phyloP scores from a whole-genome alignment of 1,140 invertebrate genomes.

The Palaemon carinicauda region DNA sequence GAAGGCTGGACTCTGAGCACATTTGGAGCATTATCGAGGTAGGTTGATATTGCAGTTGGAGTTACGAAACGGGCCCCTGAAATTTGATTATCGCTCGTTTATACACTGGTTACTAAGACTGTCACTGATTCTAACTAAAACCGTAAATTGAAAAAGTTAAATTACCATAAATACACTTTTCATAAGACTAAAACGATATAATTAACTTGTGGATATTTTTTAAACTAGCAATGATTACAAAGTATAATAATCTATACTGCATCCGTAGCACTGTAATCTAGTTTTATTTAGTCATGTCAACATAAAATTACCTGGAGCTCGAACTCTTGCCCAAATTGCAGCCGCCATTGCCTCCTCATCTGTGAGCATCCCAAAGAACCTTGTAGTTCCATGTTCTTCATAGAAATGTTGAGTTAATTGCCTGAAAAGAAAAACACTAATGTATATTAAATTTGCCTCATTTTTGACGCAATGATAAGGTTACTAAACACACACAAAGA shows the following conservation, averaged over 20 bases:
- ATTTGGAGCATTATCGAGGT: constrained; percentile 14
- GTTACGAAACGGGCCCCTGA: constrained; percentile 19
- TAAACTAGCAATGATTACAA: too few relatives aligned
- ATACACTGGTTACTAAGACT: too few relatives aligned
- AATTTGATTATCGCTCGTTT: neutral
- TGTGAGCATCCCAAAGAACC: constrained; percentile 20
- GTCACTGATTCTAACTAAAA: neutral
- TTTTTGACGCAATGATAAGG: too few relatives aligned
- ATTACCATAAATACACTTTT: too few relatives aligned
- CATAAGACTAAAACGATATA: too few relatives aligned
- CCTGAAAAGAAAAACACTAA: neutral
- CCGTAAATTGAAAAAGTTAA: neutral
- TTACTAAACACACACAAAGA: too few relatives aligned
- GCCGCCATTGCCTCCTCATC: constrained; percentile 29
- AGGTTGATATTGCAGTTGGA: constrained; percentile 14
- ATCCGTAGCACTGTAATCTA: neutral
- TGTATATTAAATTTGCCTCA: too few relatives aligned
- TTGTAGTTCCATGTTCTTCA: constrained; percentile 18
- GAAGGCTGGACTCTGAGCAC: constrained; percentile 24
- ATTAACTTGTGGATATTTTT: too few relatives aligned
- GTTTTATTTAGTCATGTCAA: too few relatives aligned
- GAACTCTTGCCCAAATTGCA: constrained; percentile 14
- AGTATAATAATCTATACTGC: neutral
- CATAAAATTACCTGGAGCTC: constrained; percentile 1
- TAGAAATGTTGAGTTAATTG: constrained; percentile 29